These are phyloP conservation scores for Lithosia quadra DNA, from an alignment of 2,888 invertebrate species.

Conservation along the genomic window DNA sequence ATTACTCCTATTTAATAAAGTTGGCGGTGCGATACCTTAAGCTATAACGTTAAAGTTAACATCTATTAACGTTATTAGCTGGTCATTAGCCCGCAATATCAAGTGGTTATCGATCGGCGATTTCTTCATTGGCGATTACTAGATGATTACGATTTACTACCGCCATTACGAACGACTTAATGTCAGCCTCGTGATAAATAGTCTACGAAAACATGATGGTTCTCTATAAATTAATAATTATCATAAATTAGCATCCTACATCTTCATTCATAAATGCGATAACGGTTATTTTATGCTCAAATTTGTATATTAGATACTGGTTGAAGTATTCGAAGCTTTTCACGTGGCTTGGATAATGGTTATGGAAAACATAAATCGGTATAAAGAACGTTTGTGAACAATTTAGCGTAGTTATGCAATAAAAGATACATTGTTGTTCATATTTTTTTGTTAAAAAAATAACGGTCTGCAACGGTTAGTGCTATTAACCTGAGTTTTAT, in stretches of 20 bases:
- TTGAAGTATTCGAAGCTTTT: constrained; percentile 25
- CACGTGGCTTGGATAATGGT: constrained; percentile 18
- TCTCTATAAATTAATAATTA: constrained; percentile 48
- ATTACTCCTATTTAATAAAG: constrained; percentile 44
- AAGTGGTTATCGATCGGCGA: constrained; percentile 47
- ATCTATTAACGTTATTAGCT: constrained; percentile 55
- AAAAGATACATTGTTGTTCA: constrained; percentile 39
- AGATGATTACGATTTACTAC: constrained; percentile 45
- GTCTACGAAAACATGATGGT: constrained; percentile 34
- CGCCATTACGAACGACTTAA: constrained; percentile 39
- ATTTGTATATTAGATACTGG: constrained; percentile 20
- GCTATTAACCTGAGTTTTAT: constrained; percentile 51
- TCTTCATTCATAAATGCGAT: constrained; percentile 33
- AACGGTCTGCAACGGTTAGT: constrained; percentile 41
- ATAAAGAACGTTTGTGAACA: constrained; percentile 26
- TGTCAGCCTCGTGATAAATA: constrained; percentile 47
- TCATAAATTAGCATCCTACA: constrained; percentile 33
- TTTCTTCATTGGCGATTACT: constrained; percentile 50
- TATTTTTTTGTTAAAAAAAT: constrained; percentile 49
- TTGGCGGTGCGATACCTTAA: constrained; percentile 36
- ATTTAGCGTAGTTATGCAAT: constrained; percentile 38
- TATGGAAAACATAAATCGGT: constrained; percentile 36
- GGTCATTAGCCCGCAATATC: constrained; percentile 46
- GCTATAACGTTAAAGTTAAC: constrained; percentile 48
- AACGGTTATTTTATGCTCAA: constrained; percentile 35